Evolutionary conservation across 2,888 invertebrate species (phyloP).

Genomic region (Gisinianus flammeolus): DNA sequence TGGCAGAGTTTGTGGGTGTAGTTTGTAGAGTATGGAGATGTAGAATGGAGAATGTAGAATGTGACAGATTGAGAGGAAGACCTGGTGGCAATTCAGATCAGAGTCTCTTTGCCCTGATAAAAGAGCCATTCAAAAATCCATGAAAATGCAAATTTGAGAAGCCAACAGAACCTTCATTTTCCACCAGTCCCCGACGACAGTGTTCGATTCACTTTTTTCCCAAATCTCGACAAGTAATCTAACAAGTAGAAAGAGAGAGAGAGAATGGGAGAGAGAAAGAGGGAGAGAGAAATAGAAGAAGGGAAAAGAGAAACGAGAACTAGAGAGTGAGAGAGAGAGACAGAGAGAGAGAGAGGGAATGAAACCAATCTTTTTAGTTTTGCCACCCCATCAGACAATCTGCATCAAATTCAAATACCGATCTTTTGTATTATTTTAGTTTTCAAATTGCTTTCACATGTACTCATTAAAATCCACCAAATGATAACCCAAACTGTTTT

Average conservation of each 20-base stretch:
- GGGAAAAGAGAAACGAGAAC: conserved; percentile 27
- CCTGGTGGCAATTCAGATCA: conserved; percentile 31
- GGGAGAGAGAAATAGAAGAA: not conserved
- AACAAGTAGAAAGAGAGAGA: conserved; percentile 28
- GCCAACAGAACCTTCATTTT: not conserved
- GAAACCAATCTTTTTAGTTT: conserved; percentile 40
- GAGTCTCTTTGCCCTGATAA: conserved; percentile 31
- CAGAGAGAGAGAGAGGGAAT: conserved; percentile 26
- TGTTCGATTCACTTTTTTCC: conserved; percentile 14
- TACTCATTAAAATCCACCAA: conserved; percentile 1
- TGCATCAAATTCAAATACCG: conserved; percentile 25
- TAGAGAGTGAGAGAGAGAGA: not conserved
- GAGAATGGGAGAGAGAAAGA: not conserved
- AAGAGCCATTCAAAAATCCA: conserved; percentile 41
- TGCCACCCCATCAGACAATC: conserved; percentile 42
- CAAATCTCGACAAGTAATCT: conserved; percentile 42
- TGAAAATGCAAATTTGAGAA: conserved; percentile 41
- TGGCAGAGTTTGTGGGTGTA: conserved; percentile 10
- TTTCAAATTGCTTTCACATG: conserved; percentile 17
- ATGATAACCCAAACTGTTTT: conserved; percentile 18
- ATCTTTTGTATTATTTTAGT: conserved; percentile 32
- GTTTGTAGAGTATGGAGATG: not conserved
- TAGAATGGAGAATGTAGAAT: not conserved
- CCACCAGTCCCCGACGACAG: not conserved
- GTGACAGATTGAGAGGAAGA: conserved; percentile 24